phyloP scores from a whole-genome alignment of 2,888 invertebrate genomes.

The Tetranychus piercei region DNA sequence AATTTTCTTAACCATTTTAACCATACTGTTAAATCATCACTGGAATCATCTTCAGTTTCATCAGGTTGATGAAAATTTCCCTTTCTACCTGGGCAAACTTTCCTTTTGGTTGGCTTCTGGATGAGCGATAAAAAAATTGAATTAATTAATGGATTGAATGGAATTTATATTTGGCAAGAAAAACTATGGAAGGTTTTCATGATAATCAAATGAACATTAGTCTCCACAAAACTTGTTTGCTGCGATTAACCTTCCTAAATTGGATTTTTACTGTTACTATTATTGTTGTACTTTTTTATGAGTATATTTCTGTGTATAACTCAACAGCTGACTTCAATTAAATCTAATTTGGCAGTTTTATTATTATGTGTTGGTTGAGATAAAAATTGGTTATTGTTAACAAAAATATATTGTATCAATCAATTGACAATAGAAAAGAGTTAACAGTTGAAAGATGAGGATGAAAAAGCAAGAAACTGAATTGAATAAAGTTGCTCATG shows the following conservation, averaged over 20 bases:
- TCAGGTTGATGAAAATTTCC: background rate
- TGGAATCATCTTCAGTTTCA: background rate
- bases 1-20: conserved; percentile 64
- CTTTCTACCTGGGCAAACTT: background rate
- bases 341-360: too few species aligned
- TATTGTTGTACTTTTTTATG: too few species aligned
- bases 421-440: too few species aligned
- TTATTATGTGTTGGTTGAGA: too few species aligned
- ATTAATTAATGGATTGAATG: background rate
- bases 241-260: too few species aligned
- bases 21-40: conserved; percentile 1
- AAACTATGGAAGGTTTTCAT: background rate
- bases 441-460: too few species aligned
- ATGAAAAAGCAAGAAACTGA: too few species aligned
- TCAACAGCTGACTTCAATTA: too few species aligned
- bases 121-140: background rate
- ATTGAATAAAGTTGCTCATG: background rate
- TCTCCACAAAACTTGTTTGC: background rate
- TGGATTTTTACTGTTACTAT: too few species aligned
- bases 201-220: background rate
- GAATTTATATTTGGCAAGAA: background rate
- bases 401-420: too few species aligned
- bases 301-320: too few species aligned
- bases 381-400: too few species aligned
- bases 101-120: conserved; percentile 5